Evolutionary conservation across 2,113 vertebrate species (phyloP).

Genomic region (Xerus inauris): DNA sequence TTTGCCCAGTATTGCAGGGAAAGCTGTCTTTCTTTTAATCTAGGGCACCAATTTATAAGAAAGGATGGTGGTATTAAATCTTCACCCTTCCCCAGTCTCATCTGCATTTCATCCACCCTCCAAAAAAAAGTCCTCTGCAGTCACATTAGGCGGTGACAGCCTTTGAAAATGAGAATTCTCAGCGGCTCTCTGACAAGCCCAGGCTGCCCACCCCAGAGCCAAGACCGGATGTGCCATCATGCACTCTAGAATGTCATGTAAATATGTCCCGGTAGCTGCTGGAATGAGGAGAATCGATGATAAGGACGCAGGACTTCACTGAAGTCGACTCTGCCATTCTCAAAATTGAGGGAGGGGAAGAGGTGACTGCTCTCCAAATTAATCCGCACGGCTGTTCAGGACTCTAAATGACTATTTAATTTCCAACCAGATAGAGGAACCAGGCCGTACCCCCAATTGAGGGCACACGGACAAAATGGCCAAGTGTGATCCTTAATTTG

Average conservation of each 20-base stretch:
- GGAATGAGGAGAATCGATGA: slow-evolving; percentile 56
- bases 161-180: slow-evolving; percentile 60
- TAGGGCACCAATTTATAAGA: not conserved
- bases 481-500: slow-evolving; percentile 94
- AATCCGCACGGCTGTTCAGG: slow-evolving; percentile 75
- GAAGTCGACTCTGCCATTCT: not conserved
- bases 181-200: slow-evolving; percentile 26
- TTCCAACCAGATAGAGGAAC: slow-evolving; percentile 79
- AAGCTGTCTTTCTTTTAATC: not conserved
- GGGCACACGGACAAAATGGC: slow-evolving; percentile 80
- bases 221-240: not conserved
- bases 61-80: not conserved
- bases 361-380: slow-evolving; percentile 65
- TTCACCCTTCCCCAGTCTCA: not conserved
- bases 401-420: slow-evolving; percentile 86
- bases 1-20: not conserved
- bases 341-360: slow-evolving; percentile 38
- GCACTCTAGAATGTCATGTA: not conserved
- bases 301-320: slow-evolving; percentile 40
- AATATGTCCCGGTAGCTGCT: not conserved
- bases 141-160: not conserved
- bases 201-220: not conserved
- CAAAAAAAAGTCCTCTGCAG: not conserved
- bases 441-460: slow-evolving; percentile 85
- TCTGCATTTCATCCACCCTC: not conserved